A percentile compares a stretch with the other conserved stretches of the same genome.
These are phyloP conservation scores for Semnornis frantzii DNA, from an alignment of 2,113 vertebrate species.

Conservation along the genomic window DNA sequence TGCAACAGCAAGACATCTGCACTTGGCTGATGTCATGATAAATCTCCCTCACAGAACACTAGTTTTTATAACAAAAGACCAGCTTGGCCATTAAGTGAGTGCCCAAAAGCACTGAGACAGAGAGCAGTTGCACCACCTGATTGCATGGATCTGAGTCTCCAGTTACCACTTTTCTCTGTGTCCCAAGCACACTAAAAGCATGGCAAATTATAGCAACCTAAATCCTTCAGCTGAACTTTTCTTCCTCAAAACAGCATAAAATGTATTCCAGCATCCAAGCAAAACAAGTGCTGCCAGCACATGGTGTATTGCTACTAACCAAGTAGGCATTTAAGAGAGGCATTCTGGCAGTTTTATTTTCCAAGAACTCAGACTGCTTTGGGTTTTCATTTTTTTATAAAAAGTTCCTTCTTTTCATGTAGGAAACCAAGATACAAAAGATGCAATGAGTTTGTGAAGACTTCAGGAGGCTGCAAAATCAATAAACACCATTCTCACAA, in stretches of 20 bases:
- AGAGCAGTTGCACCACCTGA: neutral
- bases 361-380: neutral
- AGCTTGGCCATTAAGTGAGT: neutral
- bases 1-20: neutral
- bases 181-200: neutral
- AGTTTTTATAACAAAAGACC: neutral
- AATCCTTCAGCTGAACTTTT: neutral
- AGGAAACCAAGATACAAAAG: neutral
- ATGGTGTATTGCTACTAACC: neutral
- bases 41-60: neutral
- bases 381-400: neutral
- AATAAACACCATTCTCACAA: neutral
- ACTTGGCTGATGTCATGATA: neutral
- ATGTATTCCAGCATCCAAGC: neutral
- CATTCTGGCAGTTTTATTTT: neutral
- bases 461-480: constrained; percentile 5
- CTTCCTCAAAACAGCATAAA: neutral
- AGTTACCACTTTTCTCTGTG: neutral
- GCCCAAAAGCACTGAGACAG: neutral
- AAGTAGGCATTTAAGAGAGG: neutral
- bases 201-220: neutral
- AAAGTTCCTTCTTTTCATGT: neutral
- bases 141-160: neutral
- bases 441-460: neutral
- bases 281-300: neutral